Conservation (phyloP, 2,888 invertebrate species). For the Melanostoma scalare region DNA sequence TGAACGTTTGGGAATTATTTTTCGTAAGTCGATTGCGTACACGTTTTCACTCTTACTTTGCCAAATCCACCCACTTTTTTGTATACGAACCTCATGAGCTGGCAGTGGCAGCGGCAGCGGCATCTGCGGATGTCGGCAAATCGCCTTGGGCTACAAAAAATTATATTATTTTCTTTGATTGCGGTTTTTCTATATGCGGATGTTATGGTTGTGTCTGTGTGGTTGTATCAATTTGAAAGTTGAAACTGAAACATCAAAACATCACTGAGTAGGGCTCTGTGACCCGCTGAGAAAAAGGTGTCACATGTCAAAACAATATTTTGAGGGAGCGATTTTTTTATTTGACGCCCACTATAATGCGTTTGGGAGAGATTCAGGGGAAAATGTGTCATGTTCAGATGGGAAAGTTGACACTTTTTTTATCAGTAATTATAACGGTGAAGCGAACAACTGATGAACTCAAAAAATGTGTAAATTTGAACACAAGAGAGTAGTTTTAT, state of each 20-base stretch:
- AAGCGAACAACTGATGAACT: too few relatives aligned
- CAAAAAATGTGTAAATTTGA: too few relatives aligned
- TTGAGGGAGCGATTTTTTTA: slow-evolving; percentile 9
- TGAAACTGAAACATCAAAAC: slow-evolving; percentile 40
- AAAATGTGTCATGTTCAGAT: slow-evolving; percentile 65
- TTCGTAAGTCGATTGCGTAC: not conserved
- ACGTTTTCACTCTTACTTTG: slow-evolving; percentile 11
- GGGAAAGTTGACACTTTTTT: slow-evolving; percentile 30
- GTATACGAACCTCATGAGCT: not conserved
- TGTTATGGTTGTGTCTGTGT: not conserved
- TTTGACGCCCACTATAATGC: slow-evolving; percentile 47
- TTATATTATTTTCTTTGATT: slow-evolving; percentile 47
- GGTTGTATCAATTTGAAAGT: slow-evolving; percentile 57
- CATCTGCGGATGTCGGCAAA: slow-evolving; percentile 64
- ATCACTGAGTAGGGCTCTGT: not conserved
- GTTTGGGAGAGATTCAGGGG: slow-evolving; percentile 12
- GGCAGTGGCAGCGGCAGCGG: not conserved
- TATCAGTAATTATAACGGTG: not conserved
- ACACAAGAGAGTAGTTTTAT: too few relatives aligned
- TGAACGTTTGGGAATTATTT: slow-evolving; percentile 17
- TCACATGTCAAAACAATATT: slow-evolving; percentile 36
- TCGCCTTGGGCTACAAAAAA: slow-evolving; percentile 55
- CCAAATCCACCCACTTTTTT: slow-evolving; percentile 57
- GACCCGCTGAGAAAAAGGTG: slow-evolving; percentile 66
- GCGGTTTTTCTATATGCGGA: slow-evolving; percentile 41